A percentile compares a stretch with the other conserved stretches of the same genome.
Evolutionary conservation across 1,140 invertebrate species (phyloP).

Genomic region (Tetramorium alpestre): DNA sequence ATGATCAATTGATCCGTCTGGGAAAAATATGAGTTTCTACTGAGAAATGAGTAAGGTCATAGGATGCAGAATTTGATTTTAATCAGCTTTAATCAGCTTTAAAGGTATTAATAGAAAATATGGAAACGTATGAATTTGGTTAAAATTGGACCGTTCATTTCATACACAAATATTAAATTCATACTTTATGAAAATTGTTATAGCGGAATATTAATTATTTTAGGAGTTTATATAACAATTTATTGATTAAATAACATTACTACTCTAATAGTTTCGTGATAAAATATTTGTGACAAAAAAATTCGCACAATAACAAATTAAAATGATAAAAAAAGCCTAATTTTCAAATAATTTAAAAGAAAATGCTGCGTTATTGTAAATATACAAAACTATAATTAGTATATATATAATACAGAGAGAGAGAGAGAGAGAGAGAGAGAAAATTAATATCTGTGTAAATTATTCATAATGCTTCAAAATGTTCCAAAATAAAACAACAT

Average conservation of each 20-base stretch:
- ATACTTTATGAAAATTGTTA: constrained; percentile 5
- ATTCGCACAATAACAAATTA: background rate
- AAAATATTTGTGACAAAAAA: background rate
- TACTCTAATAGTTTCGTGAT: background rate
- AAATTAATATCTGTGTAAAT: background rate
- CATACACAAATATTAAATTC: constrained; percentile 21
- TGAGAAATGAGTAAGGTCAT: background rate
- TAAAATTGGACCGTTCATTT: background rate
- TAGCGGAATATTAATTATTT: constrained; percentile 13
- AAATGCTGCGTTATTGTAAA: background rate
- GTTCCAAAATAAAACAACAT: background rate
- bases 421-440: too few relatives aligned
- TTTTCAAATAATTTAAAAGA: background rate
- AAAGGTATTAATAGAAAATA: constrained; percentile 1
- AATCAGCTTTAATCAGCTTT: background rate
- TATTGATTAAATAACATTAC: background rate
- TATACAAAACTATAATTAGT: too few relatives aligned
- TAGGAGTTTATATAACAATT: background rate
- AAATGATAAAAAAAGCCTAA: background rate
- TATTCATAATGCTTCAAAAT: background rate
- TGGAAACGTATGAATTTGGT: background rate
- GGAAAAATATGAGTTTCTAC: background rate
- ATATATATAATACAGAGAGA: too few relatives aligned
- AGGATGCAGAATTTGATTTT: background rate
- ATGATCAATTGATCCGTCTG: background rate